Evolutionary conservation across 2,888 invertebrate species (phyloP).

Genomic region (Thereva unica): DNA sequence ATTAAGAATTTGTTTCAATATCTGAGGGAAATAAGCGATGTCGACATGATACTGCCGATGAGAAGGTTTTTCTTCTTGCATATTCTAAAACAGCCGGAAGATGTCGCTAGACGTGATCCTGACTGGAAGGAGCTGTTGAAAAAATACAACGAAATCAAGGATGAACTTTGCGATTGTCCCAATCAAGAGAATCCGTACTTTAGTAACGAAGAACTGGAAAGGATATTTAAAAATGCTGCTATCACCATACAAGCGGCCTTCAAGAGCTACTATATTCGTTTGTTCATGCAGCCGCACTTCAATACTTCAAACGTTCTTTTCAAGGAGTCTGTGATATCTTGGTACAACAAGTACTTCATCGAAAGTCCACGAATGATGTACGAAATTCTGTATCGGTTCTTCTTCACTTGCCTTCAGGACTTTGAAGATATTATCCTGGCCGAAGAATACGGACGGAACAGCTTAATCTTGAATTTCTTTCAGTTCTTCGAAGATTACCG

Average conservation of each 20-base stretch:
- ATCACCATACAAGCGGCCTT: constrained; percentile 24
- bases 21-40: neutral
- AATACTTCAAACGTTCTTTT: neutral
- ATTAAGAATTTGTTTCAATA: constrained; percentile 1
- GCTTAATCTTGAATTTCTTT: constrained; percentile 10
- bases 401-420: constrained; percentile 3
- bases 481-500: constrained; percentile 27
- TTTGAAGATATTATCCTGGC: neutral
- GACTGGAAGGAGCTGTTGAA: neutral
- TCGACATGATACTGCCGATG: neutral
- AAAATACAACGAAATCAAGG: constrained; percentile 5
- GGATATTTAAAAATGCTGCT: constrained; percentile 12
- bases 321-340: neutral
- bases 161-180: constrained; percentile 5
- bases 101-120: neutral
- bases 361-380: constrained; percentile 5
- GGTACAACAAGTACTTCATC: constrained; percentile 11
- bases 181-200: neutral
- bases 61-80: constrained; percentile 1
- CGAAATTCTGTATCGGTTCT: constrained; percentile 9
- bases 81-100: constrained; percentile 3
- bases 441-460: neutral
- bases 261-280: constrained; percentile 13
- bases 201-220: neutral
- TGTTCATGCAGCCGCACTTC: constrained; percentile 1